Percentiles rank a stretch among this genome's conserved stretches.
phyloP scores from a whole-genome alignment of 2,797 vertebrate genomes.

The Cacajao melanocephalus region DNA sequence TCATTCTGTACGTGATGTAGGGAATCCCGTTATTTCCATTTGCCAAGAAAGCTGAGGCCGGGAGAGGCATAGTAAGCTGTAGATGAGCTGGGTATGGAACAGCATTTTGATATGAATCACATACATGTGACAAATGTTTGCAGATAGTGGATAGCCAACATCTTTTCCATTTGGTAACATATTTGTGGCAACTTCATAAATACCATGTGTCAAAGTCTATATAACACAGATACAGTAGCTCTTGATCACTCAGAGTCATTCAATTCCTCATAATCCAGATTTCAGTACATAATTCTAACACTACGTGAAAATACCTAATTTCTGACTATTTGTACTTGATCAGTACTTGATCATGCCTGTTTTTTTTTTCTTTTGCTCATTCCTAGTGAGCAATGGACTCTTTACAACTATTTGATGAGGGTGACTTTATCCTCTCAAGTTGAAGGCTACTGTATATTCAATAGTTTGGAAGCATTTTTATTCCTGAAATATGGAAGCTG shows the following conservation, averaged over 20 bases:
- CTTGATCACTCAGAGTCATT: background rate
- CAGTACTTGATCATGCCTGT: background rate
- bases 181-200: background rate
- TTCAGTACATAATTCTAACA: background rate
- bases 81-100: background rate
- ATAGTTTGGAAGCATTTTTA: slow-evolving; percentile 5
- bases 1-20: background rate
- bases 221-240: background rate
- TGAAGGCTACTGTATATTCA: background rate
- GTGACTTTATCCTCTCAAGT: background rate
- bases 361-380: background rate
- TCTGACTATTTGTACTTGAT: background rate
- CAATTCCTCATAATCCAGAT: background rate
- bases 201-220: background rate
- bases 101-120: background rate
- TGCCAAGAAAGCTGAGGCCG: background rate
- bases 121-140: background rate
- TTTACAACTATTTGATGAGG: background rate
- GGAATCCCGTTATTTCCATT: background rate
- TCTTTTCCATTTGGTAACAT: background rate
- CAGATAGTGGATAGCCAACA: background rate
- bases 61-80: background rate
- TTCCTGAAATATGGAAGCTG: slow-evolving; percentile 10
- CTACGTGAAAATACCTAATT: background rate
- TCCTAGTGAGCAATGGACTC: background rate